Percentiles rank a stretch among this genome's conserved stretches.
Evolutionary conservation across 2,888 invertebrate genomes (phyloP).

Genomic region (Lumbricus terrestris): DNA sequence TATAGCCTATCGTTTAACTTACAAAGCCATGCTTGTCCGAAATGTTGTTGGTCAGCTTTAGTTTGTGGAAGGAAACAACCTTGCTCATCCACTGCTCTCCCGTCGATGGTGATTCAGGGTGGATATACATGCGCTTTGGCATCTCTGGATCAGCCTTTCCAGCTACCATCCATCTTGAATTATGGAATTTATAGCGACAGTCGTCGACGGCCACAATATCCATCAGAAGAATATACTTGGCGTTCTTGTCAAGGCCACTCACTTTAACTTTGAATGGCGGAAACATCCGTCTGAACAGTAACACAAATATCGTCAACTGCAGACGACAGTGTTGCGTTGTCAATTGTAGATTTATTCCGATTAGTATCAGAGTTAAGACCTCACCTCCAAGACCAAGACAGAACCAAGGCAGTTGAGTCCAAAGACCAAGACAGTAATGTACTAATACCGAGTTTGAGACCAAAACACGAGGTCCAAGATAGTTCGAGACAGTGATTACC

Average conservation of each 20-base stretch:
- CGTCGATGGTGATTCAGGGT: constrained; percentile 92
- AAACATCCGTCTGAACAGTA: constrained; percentile 88
- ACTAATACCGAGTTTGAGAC: too few relatives aligned
- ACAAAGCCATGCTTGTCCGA: constrained; percentile 74
- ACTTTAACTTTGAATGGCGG: constrained; percentile 99
- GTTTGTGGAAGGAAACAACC: constrained; percentile 97
- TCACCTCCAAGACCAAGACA: too few relatives aligned
- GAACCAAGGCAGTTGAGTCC: too few relatives aligned
- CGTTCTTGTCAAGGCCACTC: constrained; percentile 94
- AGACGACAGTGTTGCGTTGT: neutral
- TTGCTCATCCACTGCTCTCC: constrained; percentile 99
- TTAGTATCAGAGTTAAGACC: too few relatives aligned
- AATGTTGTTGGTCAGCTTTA: constrained; percentile 98
- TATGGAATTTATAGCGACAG: constrained; percentile 62
- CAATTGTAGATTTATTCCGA: neutral
- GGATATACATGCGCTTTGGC: constrained; percentile 99
- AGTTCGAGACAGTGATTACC: too few relatives aligned
- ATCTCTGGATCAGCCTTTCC: constrained; percentile 65
- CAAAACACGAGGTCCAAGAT: too few relatives aligned
- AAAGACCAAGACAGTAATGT: too few relatives aligned
- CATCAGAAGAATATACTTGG: constrained; percentile 96
- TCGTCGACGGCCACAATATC: constrained; percentile 95
- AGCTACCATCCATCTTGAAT: constrained; percentile 73
- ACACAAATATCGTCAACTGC: neutral
- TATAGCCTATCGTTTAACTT: constrained; percentile 27